Evolutionary conservation across 2,888 invertebrate species (phyloP), one percentile per base, ranked within the genome.

Genomic region (Drosophila imparisetae): DNA sequence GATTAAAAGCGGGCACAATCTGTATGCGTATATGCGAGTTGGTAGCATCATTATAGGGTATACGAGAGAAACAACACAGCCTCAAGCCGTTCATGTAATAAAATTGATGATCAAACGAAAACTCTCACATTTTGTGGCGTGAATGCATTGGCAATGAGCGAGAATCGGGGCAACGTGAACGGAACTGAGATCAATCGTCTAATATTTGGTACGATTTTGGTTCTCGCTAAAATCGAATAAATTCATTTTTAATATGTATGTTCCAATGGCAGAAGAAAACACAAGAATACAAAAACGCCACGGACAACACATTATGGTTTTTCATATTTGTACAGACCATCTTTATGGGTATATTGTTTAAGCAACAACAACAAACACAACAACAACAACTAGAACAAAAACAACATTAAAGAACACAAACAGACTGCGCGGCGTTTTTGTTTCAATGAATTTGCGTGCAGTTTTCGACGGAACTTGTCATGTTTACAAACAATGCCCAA

Each of bases 61-160:
- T 67, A 15, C 21, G 0, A 40, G 29, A 29, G n/a, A 21, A 64
- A 50, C 48, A 62, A 72, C 34, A 32, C 24, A 24, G 53, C 60
- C 50, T 58, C 49, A 71, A 73, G 54, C 54, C 57, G 66, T 74
- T 60, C 76, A 75, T 85, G 79, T 75, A 90, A 92, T 91, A 86
- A 92, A 91, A 85, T 89, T 82, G 83, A 87, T 91, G 92, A 91
- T 92, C 91, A 91, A 92, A 92, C 85, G 90, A 83, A 92, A 92
- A 91, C 81, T 91, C 85, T 88, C 91, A 90, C 90, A 83, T 87
- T 64, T 65, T 80, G 72, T 71, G 61, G 57, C 59, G 54, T 50
- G 62, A 67, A 70, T 76, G 70, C 63, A 69, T 49, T 55, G 55
- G 30, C 50, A 58, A 11, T 60, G 52, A 49, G 40, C 30, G 27